Conservation (phyloP, 2,113 vertebrate genomes). For the Muscicapa adusta region DNA sequence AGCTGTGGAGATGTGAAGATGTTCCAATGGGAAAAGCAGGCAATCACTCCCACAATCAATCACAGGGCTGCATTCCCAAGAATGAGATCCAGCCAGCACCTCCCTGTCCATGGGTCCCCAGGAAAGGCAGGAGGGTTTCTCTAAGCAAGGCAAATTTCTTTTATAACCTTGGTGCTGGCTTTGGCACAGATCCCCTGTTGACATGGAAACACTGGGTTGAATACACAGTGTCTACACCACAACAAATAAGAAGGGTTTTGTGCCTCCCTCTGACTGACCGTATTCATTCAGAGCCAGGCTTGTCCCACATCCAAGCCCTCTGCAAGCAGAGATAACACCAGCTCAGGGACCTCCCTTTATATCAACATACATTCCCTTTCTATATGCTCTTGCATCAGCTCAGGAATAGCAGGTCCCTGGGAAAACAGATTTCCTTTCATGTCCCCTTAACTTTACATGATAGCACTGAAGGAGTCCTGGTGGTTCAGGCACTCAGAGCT, state of each 20-base stretch:
- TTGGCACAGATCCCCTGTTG: slow-evolving; percentile 23
- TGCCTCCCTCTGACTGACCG: background rate
- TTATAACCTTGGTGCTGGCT: background rate
- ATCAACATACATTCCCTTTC: background rate
- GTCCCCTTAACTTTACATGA: background rate
- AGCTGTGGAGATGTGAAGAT: background rate
- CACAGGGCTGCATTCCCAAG: background rate
- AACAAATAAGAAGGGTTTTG: slow-evolving; percentile 19
- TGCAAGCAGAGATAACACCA: background rate
- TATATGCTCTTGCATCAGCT: background rate
- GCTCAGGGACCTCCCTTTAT: background rate
- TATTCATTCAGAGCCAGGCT: background rate
- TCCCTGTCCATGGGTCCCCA: background rate
- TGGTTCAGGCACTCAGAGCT: background rate
- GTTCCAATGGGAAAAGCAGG: background rate
- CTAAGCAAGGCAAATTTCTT: background rate
- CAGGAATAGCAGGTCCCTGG: background rate
- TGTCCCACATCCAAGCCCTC: background rate
- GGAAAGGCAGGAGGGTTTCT: background rate
- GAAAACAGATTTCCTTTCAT: background rate
- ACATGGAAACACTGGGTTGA: slow-evolving; percentile 35
- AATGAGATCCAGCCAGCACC: background rate
- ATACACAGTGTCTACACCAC: slow-evolving; percentile 14
- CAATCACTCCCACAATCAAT: background rate
- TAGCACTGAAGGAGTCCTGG: background rate